phyloP scores from a whole-genome alignment of 2,888 invertebrate genomes.

The Poecilus cupreus region DNA sequence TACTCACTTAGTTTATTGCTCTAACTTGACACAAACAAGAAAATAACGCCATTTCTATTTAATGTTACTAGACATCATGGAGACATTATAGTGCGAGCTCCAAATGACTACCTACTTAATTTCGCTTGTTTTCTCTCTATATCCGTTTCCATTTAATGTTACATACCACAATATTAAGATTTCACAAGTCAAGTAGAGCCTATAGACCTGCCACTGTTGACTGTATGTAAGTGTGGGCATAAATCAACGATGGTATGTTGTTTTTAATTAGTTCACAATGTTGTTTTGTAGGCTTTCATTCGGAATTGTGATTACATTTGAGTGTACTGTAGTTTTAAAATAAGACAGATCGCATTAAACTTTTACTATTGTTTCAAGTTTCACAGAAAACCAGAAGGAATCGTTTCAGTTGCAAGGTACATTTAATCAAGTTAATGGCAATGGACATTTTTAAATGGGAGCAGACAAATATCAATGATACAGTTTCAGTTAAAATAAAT shows the following conservation, averaged over 20 bases:
- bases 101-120: conserved; percentile 4
- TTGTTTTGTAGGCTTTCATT: conserved; percentile 37
- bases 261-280: conserved; percentile 31
- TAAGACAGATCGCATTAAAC: neutral
- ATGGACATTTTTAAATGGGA: neutral
- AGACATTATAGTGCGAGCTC: neutral
- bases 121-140: neutral
- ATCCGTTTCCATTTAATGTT: conserved; percentile 16
- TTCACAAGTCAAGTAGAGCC: conserved; percentile 4
- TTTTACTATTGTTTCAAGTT: conserved; percentile 47
- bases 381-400: conserved; percentile 29
- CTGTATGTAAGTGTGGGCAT: conserved; percentile 9
- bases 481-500: no score
- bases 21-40: conserved; percentile 5
- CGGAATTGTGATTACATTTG: neutral
- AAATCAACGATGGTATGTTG: conserved; percentile 23
- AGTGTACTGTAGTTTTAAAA: neutral
- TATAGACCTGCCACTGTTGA: conserved; percentile 27
- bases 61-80: neutral
- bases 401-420: no score
- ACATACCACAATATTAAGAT: conserved; percentile 23
- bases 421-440: no score
- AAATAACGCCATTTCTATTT: neutral
- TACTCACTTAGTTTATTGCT: neutral
- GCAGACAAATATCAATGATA: no score